Base-by-base conservation (phyloP, 2,113 vertebrate genomes). In the Xenus cinereus region DNA sequence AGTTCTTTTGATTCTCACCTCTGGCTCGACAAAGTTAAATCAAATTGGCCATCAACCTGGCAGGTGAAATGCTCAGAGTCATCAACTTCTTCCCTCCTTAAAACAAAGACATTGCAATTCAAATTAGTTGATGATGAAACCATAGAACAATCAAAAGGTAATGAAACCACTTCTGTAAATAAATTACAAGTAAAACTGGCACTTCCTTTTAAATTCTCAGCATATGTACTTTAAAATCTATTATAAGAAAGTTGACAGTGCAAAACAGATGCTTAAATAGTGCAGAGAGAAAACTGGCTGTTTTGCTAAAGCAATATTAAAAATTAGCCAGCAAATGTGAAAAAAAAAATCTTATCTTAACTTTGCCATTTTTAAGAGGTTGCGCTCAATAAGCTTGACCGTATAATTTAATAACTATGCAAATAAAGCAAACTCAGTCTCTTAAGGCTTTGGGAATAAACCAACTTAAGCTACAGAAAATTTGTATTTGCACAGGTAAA, bases 11-110 rank as follows among this genome's bases (percentile, higher is more conserved):
- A 62, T 48, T 87, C 95, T 97, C 62, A 96, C 91, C 95, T 96
- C 95, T 96, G 97, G 87, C 27, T 91, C 0, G 95, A 95, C 90
- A 96, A 88, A 54, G 41, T 83, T 85, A 96, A 85, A 91, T 97
- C 95, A 94, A 97, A 96, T 46, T 96, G 96, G 63, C 95, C 93
- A 62, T 97, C 93, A 69, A 96, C 95, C 82, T 96, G 95, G 92
- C 96, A 97, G 54, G 57, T 50, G 41, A 97, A 97, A 80, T 89
- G 95, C 78, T 95, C 96, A 0, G 95, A 48, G 32, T 97, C 95
- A 83, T 97, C 96, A 92, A 66, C 93, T 60, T 97, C 96, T 54
- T 96, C 95, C 57, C 93, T 97, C 94, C 95, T 97, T 85, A 54
- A 94, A 91, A 93, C 22, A 92, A 80, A 95, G 43, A 83, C 19